A percentile compares a stretch with the other conserved stretches of the same genome.
phyloP scores from a whole-genome alignment of 2,797 vertebrate genomes.

The Gambelia wislizenii region DNA sequence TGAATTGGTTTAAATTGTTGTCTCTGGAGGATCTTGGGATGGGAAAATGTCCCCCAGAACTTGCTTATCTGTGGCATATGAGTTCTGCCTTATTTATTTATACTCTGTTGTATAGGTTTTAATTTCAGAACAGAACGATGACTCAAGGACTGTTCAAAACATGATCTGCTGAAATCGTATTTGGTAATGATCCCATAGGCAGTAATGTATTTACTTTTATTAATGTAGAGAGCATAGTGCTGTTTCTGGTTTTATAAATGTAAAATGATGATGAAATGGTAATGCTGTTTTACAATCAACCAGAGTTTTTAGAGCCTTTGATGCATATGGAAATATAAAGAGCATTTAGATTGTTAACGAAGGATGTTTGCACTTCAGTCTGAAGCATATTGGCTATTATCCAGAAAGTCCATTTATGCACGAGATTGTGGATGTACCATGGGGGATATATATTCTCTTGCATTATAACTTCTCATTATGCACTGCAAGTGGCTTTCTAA shows the following conservation, averaged over 20 bases:
- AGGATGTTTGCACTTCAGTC: neutral
- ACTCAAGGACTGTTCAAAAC: neutral
- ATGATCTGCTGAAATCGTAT: neutral
- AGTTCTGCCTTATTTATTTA: too few relatives aligned
- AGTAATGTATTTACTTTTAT: neutral
- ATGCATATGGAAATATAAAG: slow-evolving; percentile 1
- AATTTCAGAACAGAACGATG: neutral
- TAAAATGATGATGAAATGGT: neutral
- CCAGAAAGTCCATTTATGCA: slow-evolving; percentile 8
- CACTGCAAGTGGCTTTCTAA: slow-evolving; percentile 4
- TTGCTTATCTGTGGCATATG: neutral
- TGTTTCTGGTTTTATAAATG: neutral
- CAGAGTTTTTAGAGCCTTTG: neutral
- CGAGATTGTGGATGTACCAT: neutral
- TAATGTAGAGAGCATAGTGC: neutral
- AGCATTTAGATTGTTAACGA: neutral
- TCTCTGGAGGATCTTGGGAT: too few relatives aligned
- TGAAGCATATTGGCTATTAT: slow-evolving; percentile 4
- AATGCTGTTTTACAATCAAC: neutral
- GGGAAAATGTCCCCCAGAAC: too few relatives aligned
- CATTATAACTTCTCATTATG: slow-evolving; percentile 3
- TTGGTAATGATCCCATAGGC: neutral
- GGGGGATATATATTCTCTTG: neutral
- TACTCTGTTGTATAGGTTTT: neutral
- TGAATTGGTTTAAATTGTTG: too few relatives aligned